Percentiles rank a stretch among this genome's conserved stretches.
Conservation (phyloP, 2,888 invertebrate species). For the Lochmaea capreae region DNA sequence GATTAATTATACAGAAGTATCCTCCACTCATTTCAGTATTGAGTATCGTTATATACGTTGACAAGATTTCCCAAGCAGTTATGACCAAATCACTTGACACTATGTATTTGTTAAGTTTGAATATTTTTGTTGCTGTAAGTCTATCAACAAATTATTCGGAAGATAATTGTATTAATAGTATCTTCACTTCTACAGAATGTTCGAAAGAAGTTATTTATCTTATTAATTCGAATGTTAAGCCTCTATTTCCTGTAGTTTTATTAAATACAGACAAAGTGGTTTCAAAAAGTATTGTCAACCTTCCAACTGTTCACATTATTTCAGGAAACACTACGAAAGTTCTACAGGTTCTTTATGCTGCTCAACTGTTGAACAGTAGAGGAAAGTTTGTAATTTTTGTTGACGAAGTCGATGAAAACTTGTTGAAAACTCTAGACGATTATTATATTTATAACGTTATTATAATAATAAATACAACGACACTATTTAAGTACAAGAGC, state of each 20-base stretch:
- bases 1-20: too few species aligned
- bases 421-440: neutral
- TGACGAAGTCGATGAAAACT: neutral
- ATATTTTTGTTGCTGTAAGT: neutral
- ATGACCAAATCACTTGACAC: too few species aligned
- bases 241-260: neutral
- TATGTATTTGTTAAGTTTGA: too few species aligned
- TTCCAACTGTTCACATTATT: neutral
- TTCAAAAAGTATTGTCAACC: neutral
- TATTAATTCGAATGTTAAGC: neutral
- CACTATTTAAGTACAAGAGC: neutral
- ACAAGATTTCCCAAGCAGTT: too few species aligned
- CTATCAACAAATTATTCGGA: neutral
- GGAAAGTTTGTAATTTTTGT: neutral
- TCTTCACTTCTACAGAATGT: neutral
- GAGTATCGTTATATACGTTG: too few species aligned
- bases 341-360: neutral
- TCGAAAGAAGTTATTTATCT: neutral
- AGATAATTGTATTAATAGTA: neutral
- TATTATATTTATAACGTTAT: conserved; percentile 5
- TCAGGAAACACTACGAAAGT: neutral
- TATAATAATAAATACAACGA: neutral
- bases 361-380: neutral
- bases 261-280: neutral
- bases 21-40: too few species aligned